Percentiles rank a stretch among this genome's conserved stretches.
Evolutionary conservation across 1,140 invertebrate genomes (phyloP).

Genomic region (Eubasilissa regina): DNA sequence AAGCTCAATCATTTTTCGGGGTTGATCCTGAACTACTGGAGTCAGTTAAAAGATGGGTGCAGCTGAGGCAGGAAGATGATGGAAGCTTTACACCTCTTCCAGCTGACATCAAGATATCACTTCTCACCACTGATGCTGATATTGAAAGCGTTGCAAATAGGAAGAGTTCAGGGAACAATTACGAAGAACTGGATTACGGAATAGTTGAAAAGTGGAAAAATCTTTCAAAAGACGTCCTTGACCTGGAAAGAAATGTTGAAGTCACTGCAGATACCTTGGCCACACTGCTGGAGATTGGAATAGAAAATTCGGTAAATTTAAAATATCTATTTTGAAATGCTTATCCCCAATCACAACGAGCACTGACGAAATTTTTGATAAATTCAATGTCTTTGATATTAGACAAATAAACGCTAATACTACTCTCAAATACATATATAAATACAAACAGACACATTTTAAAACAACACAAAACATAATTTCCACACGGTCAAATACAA

Average conservation of each 20-base stretch:
- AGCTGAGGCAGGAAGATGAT: constrained; percentile 73
- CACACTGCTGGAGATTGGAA: constrained; percentile 74
- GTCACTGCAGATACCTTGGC: constrained; percentile 76
- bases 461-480: no score
- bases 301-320: constrained; percentile 72
- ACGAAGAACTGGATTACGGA: constrained; percentile 59
- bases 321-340: not conserved
- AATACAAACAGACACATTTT: no score
- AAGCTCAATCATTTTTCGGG: constrained; percentile 74
- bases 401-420: no score
- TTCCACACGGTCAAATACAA: no score
- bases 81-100: constrained; percentile 74
- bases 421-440: no score
- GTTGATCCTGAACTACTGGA: constrained; percentile 74
- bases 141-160: constrained; percentile 63
- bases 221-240: constrained; percentile 67
- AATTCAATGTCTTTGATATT: no score
- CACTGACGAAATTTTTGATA: no score
- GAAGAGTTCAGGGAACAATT: constrained; percentile 44
- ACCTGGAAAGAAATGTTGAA: constrained; percentile 72
- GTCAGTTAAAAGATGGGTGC: constrained; percentile 75
- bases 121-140: constrained; percentile 66
- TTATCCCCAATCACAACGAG: no score
- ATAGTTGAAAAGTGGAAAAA: constrained; percentile 68
- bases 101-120: constrained; percentile 73